Conservation (phyloP, 2,113 vertebrate genomes). For the Percina caprodes region DNA sequence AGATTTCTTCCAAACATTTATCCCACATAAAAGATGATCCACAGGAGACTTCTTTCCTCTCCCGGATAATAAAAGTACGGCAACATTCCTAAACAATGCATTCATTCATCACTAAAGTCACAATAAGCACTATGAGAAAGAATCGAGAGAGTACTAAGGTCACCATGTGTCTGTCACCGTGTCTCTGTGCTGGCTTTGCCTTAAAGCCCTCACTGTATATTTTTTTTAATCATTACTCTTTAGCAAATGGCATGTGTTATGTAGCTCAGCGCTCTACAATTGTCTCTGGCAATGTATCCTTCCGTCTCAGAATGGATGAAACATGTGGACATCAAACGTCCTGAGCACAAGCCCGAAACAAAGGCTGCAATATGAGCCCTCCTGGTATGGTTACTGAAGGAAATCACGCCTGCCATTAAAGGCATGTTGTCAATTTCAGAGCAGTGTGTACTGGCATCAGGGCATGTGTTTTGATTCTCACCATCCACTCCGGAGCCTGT, state of each 20-base stretch:
- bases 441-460: slow-evolving; percentile 25
- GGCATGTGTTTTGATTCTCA: slow-evolving; percentile 64
- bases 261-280: slow-evolving; percentile 38
- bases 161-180: slow-evolving; percentile 16
- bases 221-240: slow-evolving; percentile 40
- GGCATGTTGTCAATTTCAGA: slow-evolving; percentile 49
- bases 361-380: slow-evolving; percentile 38
- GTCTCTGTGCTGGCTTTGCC: slow-evolving; percentile 22
- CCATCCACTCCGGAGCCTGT: slow-evolving; percentile 56
- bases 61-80: slow-evolving; percentile 41
- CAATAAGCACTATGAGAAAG: background rate
- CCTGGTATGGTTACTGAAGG: slow-evolving; percentile 40
- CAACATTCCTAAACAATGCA: slow-evolving; percentile 13
- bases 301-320: slow-evolving; percentile 48
- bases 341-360: slow-evolving; percentile 40
- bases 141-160: background rate
- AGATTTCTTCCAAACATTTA: slow-evolving; percentile 56
- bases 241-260: slow-evolving; percentile 56
- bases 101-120: slow-evolving; percentile 31
- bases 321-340: slow-evolving; percentile 62
- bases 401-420: slow-evolving; percentile 45
- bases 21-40: slow-evolving; percentile 62
- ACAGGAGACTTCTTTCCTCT: slow-evolving; percentile 23
- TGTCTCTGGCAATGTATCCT: slow-evolving; percentile 47
- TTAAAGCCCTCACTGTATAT: slow-evolving; percentile 26